phyloP scores from a whole-genome alignment of 2,888 invertebrate species.

The Cantharis flavilabris region DNA sequence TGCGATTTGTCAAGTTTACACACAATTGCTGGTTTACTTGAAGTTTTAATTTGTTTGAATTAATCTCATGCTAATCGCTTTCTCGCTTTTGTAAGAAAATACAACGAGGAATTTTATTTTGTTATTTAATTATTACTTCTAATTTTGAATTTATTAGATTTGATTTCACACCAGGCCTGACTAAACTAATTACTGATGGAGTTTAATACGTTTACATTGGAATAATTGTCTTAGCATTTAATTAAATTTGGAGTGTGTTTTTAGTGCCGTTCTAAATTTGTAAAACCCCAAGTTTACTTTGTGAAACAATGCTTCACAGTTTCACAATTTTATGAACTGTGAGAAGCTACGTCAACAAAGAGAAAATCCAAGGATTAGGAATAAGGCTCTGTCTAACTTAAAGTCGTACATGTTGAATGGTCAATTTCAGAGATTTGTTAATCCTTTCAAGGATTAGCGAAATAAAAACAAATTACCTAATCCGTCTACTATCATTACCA shows the following conservation, averaged over 20 bases:
- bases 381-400: background rate
- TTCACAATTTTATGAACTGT: background rate
- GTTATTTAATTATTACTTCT: background rate
- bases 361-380: background rate
- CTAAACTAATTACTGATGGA: background rate
- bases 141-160: background rate
- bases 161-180: background rate
- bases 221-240: background rate
- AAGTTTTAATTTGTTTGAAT: background rate
- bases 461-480: background rate
- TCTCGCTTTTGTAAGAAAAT: background rate
- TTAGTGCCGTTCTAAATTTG: background rate
- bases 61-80: background rate
- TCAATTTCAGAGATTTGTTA: background rate
- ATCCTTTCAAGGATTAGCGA: background rate
- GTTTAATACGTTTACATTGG: background rate
- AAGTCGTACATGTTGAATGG: background rate
- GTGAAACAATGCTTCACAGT: background rate
- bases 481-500: background rate
- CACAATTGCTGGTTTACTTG: background rate
- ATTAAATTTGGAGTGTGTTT: background rate
- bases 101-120: background rate
- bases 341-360: background rate
- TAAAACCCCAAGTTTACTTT: background rate
- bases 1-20: background rate